Conservation (phyloP, 64 coral and sea anemone genomes). For the Dendrophyllia cribrosa region DNA sequence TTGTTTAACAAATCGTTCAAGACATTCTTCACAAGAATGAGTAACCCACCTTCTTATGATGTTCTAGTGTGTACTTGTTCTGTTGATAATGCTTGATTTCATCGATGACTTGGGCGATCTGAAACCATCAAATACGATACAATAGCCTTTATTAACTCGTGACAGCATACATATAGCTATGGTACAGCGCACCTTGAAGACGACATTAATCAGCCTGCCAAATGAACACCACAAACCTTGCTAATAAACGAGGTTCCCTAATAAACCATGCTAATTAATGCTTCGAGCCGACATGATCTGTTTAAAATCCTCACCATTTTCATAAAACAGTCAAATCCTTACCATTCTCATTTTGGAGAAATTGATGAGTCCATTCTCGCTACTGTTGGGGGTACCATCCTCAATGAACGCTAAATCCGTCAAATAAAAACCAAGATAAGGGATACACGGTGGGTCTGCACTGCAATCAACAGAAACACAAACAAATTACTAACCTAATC, state of each 20-base stretch:
- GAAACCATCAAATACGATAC: background rate
- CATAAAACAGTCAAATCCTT: background rate
- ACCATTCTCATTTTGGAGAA: constrained; percentile 99
- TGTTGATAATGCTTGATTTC: constrained; percentile 98
- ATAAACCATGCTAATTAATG: too few species aligned
- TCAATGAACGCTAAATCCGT: constrained; percentile 97
- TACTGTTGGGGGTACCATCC: constrained; percentile 89
- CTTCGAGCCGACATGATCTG: too few species aligned
- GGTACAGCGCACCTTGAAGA: too few species aligned
- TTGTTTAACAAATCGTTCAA: background rate
- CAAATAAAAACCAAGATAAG: constrained; percentile 94
- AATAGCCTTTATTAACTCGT: too few species aligned
- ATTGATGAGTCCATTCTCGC: constrained; percentile 92
- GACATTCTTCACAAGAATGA: background rate
- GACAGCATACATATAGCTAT: too few species aligned
- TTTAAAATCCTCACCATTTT: background rate
- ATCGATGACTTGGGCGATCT: constrained; percentile 96
- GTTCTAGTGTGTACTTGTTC: constrained; percentile 81
- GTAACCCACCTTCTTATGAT: constrained; percentile 70
- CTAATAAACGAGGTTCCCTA: too few species aligned
- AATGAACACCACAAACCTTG: too few species aligned
- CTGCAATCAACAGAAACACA: constrained; percentile 54
- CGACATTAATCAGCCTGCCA: background rate
- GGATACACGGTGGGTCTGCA: constrained; percentile 92
- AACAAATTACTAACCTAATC: background rate